Conservation (phyloP, 2,113 vertebrate genomes). For the Brachionichthys hirsutus region DNA sequence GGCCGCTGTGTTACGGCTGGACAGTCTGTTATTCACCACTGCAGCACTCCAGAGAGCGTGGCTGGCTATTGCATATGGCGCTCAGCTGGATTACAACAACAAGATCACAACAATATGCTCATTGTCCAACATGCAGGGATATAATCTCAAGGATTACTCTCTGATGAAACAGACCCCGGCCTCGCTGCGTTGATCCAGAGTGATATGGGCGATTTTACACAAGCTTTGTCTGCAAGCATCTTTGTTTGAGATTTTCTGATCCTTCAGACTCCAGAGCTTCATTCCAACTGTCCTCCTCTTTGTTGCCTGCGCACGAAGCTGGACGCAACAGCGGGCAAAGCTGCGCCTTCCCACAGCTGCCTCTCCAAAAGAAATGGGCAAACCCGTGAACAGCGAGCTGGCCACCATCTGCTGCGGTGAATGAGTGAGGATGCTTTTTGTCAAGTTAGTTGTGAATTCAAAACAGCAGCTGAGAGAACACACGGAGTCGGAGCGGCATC, state of each 20-base stretch:
- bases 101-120: slow-evolving; percentile 74
- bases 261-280: slow-evolving; percentile 26
- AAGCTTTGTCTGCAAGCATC: not conserved
- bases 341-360: slow-evolving; percentile 56
- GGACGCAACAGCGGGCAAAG: slow-evolving; percentile 40
- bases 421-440: slow-evolving; percentile 53
- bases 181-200: slow-evolving; percentile 46
- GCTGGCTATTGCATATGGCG: slow-evolving; percentile 53
- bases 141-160: slow-evolving; percentile 74
- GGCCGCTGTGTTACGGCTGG: slow-evolving; percentile 31
- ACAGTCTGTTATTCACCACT: slow-evolving; percentile 43
- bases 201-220: slow-evolving; percentile 35
- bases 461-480: slow-evolving; percentile 68
- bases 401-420: slow-evolving; percentile 61
- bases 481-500: slow-evolving; percentile 63
- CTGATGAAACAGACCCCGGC: slow-evolving; percentile 43
- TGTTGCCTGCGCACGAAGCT: slow-evolving; percentile 27
- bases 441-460: slow-evolving; percentile 62
- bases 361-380: slow-evolving; percentile 56
- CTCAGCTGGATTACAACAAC: slow-evolving; percentile 73
- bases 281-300: slow-evolving; percentile 33
- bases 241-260: slow-evolving; percentile 28
- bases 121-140: slow-evolving; percentile 65
- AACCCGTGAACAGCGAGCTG: slow-evolving; percentile 30
- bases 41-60: slow-evolving; percentile 50